Percentiles rank a stretch among this genome's conserved stretches.
phyloP scores from a whole-genome alignment of 2,797 vertebrate genomes.

The Tadarida brasiliensis region DNA sequence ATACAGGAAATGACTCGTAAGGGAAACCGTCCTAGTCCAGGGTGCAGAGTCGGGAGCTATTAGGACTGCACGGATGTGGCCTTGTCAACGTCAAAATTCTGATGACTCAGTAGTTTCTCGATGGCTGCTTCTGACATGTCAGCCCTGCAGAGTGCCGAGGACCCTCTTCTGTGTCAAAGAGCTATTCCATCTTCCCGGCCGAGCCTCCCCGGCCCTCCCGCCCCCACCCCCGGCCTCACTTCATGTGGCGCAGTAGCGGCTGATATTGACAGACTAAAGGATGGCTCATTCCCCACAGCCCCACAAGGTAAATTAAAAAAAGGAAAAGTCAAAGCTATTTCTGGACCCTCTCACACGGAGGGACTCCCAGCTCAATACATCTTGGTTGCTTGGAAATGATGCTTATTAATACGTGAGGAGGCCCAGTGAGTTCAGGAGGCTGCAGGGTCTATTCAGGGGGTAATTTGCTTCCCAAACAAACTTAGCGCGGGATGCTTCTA shows the following conservation, averaged over 20 bases:
- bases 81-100: slow-evolving; percentile 64
- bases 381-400: slow-evolving; percentile 88
- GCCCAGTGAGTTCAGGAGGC: slow-evolving; percentile 80
- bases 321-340: slow-evolving; percentile 89
- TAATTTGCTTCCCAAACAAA: slow-evolving; percentile 71
- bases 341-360: slow-evolving; percentile 83
- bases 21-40: rapidly evolving
- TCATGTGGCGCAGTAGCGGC: slow-evolving; percentile 71
- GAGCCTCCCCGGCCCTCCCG: slow-evolving; percentile 30
- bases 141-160: slow-evolving; percentile 59
- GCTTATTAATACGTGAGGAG: slow-evolving; percentile 88
- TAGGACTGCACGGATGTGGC: slow-evolving; percentile 2
- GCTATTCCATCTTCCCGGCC: slow-evolving; percentile 52
- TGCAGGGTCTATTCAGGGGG: slow-evolving; percentile 69
- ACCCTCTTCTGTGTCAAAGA: slow-evolving; percentile 55
- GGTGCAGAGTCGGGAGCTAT: neutral
- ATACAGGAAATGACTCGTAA: neutral
- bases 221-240: slow-evolving; percentile 40
- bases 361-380: slow-evolving; percentile 90
- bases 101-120: slow-evolving; percentile 42
- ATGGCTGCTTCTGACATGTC: slow-evolving; percentile 41
- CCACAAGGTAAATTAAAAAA: slow-evolving; percentile 90
- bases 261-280: slow-evolving; percentile 88
- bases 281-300: slow-evolving; percentile 86
- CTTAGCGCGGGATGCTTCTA: neutral